Conservation (phyloP, 2,888 invertebrate species). For the Microplitis deprimator region DNA sequence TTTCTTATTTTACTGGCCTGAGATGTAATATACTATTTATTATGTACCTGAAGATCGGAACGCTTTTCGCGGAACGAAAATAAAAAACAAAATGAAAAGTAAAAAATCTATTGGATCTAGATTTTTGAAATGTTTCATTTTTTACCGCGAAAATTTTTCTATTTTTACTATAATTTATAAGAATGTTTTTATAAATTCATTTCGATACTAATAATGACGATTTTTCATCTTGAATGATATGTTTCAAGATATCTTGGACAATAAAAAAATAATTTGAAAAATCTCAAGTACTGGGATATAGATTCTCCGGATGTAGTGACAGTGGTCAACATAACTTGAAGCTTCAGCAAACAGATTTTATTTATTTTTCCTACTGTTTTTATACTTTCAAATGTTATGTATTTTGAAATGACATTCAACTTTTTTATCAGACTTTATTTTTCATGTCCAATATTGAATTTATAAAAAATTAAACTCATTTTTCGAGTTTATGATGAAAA, state of each 20-base stretch:
- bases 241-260: not conserved
- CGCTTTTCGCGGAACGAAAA: too few relatives aligned
- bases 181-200: not conserved
- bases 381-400: not conserved
- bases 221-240: not conserved
- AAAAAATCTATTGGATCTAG: too few relatives aligned
- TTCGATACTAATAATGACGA: not conserved
- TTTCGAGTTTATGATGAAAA: conserved; percentile 1
- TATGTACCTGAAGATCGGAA: too few relatives aligned
- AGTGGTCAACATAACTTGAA: conserved; percentile 13
- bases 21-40: too few relatives aligned
- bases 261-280: not conserved
- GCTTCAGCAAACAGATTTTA: not conserved
- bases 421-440: not conserved
- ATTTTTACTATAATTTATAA: too few relatives aligned
- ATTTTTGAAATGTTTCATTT: too few relatives aligned
- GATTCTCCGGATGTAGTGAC: not conserved
- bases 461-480: not conserved
- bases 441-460: not conserved
- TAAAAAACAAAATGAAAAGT: too few relatives aligned
- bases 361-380: not conserved
- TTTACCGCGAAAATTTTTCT: too few relatives aligned
- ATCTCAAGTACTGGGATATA: not conserved
- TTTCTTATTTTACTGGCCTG: too few relatives aligned
- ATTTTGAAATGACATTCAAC: not conserved